phyloP scores from a whole-genome alignment of 2,113 vertebrate genomes.

The Lagopus muta region DNA sequence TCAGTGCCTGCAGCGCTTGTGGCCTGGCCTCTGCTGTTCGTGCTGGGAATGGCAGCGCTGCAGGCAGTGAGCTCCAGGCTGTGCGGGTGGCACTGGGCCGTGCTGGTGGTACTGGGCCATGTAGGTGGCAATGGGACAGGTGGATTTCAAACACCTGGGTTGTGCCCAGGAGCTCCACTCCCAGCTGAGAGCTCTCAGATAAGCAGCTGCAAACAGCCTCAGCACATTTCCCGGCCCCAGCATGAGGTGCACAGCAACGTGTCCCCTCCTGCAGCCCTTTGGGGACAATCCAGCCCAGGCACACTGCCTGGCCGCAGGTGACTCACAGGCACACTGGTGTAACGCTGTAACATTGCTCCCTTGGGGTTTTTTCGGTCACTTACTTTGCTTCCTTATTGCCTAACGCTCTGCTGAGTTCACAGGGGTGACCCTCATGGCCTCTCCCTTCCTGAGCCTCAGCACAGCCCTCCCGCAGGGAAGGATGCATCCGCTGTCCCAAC shows the following conservation, averaged over 20 bases:
- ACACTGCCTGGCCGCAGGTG: accelerated
- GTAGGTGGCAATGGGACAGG: neutral
- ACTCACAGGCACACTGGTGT: neutral
- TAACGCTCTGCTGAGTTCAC: neutral
- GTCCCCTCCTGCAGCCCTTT: neutral
- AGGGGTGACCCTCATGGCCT: neutral
- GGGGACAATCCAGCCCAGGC: neutral
- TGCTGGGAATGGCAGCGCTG: conserved; percentile 36
- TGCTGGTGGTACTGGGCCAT: neutral
- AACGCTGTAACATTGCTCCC: neutral
- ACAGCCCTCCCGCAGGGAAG: accelerated
- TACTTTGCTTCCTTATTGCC: conserved; percentile 52
- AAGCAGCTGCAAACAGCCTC: neutral
- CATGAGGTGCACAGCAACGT: accelerated
- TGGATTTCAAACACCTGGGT: neutral
- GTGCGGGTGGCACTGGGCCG: neutral
- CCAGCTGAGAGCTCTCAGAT: accelerated
- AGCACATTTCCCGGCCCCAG: neutral
- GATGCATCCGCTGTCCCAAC: neutral
- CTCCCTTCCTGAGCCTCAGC: accelerated
- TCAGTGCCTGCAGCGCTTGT: neutral
- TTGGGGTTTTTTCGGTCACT: neutral
- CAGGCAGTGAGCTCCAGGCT: neutral
- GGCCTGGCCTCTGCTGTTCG: conserved; percentile 61
- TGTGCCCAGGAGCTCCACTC: neutral